These are phyloP conservation scores for Teinopalpus imperialis DNA, from an alignment of 2,888 invertebrate genomes.

Conservation along the genomic window DNA sequence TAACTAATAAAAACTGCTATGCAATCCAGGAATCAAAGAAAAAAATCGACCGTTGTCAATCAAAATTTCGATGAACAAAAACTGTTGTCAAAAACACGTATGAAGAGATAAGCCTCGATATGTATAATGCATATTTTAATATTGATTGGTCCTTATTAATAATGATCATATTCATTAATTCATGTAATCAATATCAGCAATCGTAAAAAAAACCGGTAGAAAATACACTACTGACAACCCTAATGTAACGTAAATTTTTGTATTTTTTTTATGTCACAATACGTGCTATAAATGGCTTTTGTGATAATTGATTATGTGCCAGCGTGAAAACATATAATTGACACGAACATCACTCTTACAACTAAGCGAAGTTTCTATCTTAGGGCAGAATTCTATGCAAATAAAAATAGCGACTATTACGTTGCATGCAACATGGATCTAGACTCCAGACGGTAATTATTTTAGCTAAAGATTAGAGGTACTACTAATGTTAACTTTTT, in stretches of 20 bases:
- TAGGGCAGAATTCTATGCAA: not conserved
- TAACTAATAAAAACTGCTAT: too few species aligned
- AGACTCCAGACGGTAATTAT: not conserved
- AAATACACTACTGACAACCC: not conserved
- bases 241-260: constrained; percentile 4
- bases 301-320: constrained; percentile 24
- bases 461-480: constrained; percentile 1
- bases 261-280: constrained; percentile 15
- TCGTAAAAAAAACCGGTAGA: constrained; percentile 2
- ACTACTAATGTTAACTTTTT: constrained; percentile 4
- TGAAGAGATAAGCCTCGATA: constrained; percentile 21
- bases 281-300: constrained; percentile 22
- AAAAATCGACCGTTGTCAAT: constrained; percentile 19
- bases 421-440: not conserved
- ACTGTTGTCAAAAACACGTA: constrained; percentile 20
- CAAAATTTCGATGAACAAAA: constrained; percentile 16
- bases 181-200: constrained; percentile 1
- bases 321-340: constrained; percentile 25
- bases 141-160: constrained; percentile 21
- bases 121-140: constrained; percentile 20
- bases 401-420: not conserved
- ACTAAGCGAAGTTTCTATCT: constrained; percentile 4
- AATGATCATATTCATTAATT: constrained; percentile 15
- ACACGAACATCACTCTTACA: constrained; percentile 18
- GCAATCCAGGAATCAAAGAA: not conserved